A percentile compares a stretch with the other conserved stretches of the same genome.
Evolutionary conservation across 2,113 vertebrate genomes (phyloP).

Genomic region (Indicator indicator): DNA sequence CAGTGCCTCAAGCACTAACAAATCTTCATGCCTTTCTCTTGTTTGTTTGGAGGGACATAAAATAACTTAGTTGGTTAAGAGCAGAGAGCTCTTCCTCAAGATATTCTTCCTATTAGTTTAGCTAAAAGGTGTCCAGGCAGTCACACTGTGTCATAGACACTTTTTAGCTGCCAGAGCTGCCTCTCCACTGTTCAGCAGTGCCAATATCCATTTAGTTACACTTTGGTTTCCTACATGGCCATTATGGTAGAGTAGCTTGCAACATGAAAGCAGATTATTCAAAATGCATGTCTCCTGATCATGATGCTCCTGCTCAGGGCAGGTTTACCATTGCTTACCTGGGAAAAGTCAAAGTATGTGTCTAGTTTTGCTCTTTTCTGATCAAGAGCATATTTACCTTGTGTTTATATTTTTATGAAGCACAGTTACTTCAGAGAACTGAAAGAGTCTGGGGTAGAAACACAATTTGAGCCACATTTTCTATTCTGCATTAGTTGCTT

Average conservation of each 20-base stretch:
- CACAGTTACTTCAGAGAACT: background rate
- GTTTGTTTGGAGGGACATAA: background rate
- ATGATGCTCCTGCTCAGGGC: background rate
- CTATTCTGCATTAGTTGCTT: background rate
- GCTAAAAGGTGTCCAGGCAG: background rate
- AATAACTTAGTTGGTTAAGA: background rate
- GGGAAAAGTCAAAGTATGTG: background rate
- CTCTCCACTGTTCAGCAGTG: background rate
- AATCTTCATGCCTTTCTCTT: background rate
- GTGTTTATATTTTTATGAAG: background rate
- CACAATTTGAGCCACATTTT: background rate
- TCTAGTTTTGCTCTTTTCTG: background rate
- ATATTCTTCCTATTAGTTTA: background rate
- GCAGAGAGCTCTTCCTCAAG: background rate
- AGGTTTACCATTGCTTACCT: background rate
- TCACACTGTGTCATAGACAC: fast-evolving
- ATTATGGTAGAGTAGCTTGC: background rate
- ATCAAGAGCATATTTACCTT: background rate
- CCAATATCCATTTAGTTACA: background rate
- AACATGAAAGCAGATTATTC: background rate
- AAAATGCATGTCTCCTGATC: background rate
- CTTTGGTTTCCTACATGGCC: background rate
- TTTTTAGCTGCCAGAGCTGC: background rate
- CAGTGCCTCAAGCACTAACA: background rate
- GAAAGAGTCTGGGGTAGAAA: background rate